phyloP scores from a whole-genome alignment of 2,113 vertebrate genomes.

The Sula dactylatra region DNA sequence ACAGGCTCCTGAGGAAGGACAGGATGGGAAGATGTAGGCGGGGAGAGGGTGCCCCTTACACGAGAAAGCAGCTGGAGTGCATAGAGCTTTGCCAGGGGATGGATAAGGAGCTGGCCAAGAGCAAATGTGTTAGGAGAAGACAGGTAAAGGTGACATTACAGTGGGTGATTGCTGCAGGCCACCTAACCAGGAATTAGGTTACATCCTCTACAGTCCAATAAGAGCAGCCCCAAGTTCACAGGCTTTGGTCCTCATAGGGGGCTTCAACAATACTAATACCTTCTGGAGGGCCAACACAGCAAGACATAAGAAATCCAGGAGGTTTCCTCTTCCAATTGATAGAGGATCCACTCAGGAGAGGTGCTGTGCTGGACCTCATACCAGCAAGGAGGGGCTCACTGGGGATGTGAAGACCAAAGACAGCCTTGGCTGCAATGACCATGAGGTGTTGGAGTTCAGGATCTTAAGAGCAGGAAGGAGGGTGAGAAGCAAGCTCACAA shows the following conservation, averaged over 20 bases:
- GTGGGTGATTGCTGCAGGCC: neutral
- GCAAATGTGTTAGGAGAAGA: neutral
- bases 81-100: neutral
- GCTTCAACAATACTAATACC: neutral
- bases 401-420: neutral
- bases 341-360: neutral
- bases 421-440: neutral
- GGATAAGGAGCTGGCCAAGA: neutral
- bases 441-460: neutral
- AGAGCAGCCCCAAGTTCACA: neutral
- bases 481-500: neutral
- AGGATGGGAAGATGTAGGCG: neutral
- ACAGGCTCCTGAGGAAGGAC: neutral
- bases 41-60: neutral
- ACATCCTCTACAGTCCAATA: neutral
- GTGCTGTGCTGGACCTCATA: neutral
- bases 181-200: neutral
- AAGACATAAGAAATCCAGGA: neutral
- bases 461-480: neutral
- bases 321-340: neutral
- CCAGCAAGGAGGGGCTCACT: neutral
- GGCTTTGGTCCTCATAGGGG: neutral
- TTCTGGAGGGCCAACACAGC: neutral
- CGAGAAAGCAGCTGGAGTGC: neutral
- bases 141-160: neutral